These are phyloP conservation scores for Pygmarrhopalites habei DNA, from an alignment of 1,140 invertebrate genomes.

Conservation along the genomic window DNA sequence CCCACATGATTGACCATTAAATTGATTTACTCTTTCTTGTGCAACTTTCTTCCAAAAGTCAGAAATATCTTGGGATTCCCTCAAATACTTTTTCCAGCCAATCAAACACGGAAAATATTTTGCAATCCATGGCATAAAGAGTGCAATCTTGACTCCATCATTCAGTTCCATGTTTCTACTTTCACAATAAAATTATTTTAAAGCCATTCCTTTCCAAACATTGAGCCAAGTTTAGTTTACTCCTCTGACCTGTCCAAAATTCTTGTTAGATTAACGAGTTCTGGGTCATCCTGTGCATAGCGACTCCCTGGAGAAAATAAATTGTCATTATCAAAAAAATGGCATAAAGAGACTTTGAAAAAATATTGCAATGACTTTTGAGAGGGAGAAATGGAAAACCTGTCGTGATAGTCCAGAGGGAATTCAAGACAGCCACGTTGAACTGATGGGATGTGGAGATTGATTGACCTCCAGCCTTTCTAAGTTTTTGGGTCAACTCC, in stretches of 20 bases:
- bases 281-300: conserved; percentile 14
- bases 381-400: too few species aligned
- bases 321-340: too few species aligned
- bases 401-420: conserved; percentile 25
- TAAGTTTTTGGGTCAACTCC: background rate
- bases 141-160: conserved; percentile 15
- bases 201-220: background rate
- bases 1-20: background rate
- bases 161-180: conserved; percentile 34
- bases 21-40: conserved; percentile 1
- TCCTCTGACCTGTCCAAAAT: conserved; percentile 15
- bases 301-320: too few species aligned
- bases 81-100: conserved; percentile 27
- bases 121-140: conserved; percentile 34
- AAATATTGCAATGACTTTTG: too few species aligned
- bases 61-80: conserved; percentile 30
- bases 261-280: conserved; percentile 11
- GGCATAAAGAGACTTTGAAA: too few species aligned
- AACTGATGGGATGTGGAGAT: conserved; percentile 22
- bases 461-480: background rate
- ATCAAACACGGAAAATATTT: conserved; percentile 12
- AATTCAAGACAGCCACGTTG: conserved; percentile 28
- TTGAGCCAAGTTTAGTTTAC: background rate
- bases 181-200: background rate
- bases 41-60: conserved; percentile 29